Percentiles rank a stretch among this genome's conserved stretches.
phyloP scores from a whole-genome alignment of 2,113 vertebrate genomes.

The Chloroceryle aenea region DNA sequence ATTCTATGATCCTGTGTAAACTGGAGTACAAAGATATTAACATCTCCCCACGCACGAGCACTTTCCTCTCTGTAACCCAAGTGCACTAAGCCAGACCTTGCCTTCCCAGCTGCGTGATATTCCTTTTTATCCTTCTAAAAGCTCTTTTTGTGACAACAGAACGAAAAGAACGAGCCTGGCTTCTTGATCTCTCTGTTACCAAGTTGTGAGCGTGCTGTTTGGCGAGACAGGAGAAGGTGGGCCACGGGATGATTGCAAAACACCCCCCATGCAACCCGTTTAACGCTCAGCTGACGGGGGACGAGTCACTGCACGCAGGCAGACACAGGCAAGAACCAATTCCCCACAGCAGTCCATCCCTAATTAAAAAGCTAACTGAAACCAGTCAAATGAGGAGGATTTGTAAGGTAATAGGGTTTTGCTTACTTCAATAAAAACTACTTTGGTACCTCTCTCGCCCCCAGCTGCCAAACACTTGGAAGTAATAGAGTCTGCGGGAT shows the following conservation, averaged over 20 bases:
- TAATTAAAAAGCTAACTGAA: slow-evolving; percentile 29
- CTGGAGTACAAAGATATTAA: not conserved
- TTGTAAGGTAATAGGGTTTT: not conserved
- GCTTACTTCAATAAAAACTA: slow-evolving; percentile 7
- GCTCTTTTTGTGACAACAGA: not conserved
- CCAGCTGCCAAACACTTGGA: not conserved
- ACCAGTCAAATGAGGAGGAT: not conserved
- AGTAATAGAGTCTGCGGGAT: not conserved
- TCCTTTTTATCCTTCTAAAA: not conserved
- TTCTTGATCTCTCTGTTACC: not conserved
- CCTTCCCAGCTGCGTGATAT: not conserved
- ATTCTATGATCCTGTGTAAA: not conserved
- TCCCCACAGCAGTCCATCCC: not conserved
- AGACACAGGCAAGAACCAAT: not conserved
- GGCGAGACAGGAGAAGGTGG: not conserved
- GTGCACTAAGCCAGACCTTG: not conserved
- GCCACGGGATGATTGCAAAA: not conserved
- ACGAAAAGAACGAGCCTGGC: not conserved
- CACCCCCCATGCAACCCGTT: not conserved
- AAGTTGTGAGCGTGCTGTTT: not conserved
- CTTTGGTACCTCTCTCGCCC: not conserved
- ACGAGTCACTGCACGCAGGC: not conserved
- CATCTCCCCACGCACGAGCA: accelerated
- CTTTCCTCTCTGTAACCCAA: not conserved
- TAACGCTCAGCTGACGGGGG: not conserved